These are phyloP conservation scores for Melanophora roralis DNA, from an alignment of 2,888 invertebrate genomes.

Conservation along the genomic window DNA sequence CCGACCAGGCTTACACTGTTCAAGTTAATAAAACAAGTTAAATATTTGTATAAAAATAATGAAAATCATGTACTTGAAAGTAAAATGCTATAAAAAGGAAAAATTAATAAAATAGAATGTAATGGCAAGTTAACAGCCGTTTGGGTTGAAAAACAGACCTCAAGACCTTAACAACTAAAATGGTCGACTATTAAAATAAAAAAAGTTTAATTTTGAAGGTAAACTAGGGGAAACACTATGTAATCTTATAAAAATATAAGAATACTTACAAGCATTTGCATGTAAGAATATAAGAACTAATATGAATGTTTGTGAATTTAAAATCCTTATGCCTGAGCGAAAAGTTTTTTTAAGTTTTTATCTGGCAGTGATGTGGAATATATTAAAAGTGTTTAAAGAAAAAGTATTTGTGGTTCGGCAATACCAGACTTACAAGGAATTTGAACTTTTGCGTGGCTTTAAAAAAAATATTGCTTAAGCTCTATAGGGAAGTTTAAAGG, in stretches of 20 bases:
- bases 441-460: no score
- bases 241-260: no score
- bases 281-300: no score
- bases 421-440: neutral
- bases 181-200: neutral
- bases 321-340: neutral
- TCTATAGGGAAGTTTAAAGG: no score
- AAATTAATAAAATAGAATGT: neutral
- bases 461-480: no score
- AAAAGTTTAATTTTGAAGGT: neutral
- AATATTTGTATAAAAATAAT: conserved; percentile 27
- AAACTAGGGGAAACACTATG: no score
- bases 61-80: neutral
- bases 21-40: conserved; percentile 49
- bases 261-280: no score
- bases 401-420: neutral
- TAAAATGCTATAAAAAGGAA: neutral
- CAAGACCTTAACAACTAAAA: neutral
- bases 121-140: neutral
- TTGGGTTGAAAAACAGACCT: neutral
- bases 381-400: conserved; percentile 11
- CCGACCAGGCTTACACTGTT: conserved; percentile 22
- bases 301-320: no score
- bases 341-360: neutral
- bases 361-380: neutral